Conservation (phyloP, 1,140 invertebrate species). For the Temnothorax curvispinosus region DNA sequence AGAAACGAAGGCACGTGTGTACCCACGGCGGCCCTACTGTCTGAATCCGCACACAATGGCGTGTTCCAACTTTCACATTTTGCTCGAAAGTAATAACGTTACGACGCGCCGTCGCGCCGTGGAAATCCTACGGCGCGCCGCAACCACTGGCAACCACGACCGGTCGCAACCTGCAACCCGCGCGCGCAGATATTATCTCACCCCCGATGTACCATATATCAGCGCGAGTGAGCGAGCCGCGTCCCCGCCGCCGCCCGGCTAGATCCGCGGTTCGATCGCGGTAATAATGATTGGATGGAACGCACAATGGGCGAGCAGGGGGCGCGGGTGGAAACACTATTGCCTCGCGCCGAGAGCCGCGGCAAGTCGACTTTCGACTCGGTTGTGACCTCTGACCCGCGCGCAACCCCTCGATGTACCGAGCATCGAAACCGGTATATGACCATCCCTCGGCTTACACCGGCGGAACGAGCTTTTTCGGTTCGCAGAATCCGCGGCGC, state of each 20-base stretch:
- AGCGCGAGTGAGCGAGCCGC: conserved; percentile 26
- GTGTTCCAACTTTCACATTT: conserved; percentile 55
- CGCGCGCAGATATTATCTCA: conserved; percentile 54
- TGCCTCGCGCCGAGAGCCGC: conserved; percentile 13
- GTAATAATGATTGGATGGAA: conserved; percentile 58
- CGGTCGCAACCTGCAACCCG: conserved; percentile 24
- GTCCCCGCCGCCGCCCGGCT: conserved; percentile 35
- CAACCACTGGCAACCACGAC: conserved; percentile 16
- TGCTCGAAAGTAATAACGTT: conserved; percentile 59
- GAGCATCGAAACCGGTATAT: conserved; percentile 37
- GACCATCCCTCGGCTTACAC: conserved; percentile 39
- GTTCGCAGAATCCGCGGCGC: conserved; percentile 3
- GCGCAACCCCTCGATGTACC: conserved; percentile 36
- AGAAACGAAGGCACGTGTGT: conserved; percentile 44
- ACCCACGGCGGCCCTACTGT: conserved; percentile 21
- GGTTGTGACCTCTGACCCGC: conserved; percentile 36
- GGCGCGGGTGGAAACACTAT: conserved; percentile 14
- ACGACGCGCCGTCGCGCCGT: conserved; percentile 14
- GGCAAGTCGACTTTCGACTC: conserved; percentile 44
- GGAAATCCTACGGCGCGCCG: conserved; percentile 26
- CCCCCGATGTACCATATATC: conserved; percentile 56
- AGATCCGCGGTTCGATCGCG: conserved; percentile 54
- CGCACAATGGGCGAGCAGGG: conserved; percentile 49
- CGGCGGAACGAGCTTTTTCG: not conserved
- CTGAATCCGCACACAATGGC: conserved; percentile 34